These are phyloP conservation scores for Tachuris rubrigastra DNA, from an alignment of 2,113 vertebrate species.

Conservation along the genomic window DNA sequence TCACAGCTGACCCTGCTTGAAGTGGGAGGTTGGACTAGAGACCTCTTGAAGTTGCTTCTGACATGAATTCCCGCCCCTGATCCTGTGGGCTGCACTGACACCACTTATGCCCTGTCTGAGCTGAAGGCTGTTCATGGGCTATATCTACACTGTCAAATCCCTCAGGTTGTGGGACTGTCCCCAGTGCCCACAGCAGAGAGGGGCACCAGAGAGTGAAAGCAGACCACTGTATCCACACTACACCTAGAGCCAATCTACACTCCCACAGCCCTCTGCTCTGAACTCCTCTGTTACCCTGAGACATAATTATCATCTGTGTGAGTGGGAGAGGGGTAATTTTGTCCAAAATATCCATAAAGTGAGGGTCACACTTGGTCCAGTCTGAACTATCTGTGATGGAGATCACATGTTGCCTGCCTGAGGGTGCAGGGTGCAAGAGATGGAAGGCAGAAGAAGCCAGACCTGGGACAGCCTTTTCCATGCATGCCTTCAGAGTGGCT, in stretches of 20 bases:
- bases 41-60: neutral
- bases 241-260: too few relatives aligned
- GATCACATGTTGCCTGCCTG: accelerated
- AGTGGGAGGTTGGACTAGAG: neutral
- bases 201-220: neutral
- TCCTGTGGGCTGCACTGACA: neutral
- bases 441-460: neutral
- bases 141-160: too few relatives aligned
- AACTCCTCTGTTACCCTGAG: neutral
- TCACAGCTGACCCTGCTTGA: neutral
- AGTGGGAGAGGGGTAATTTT: neutral
- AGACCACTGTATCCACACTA: neutral
- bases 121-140: accelerated
- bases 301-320: neutral
- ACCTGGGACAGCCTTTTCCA: neutral
- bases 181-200: neutral
- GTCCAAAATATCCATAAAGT: neutral
- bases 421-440: neutral
- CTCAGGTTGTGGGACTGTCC: neutral
- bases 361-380: neutral
- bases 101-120: neutral
- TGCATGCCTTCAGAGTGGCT: neutral
- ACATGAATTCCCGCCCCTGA: neutral
- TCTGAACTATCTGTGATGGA: accelerated
- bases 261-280: neutral